phyloP scores from a whole-genome alignment of 2,797 vertebrate species.

The Microchirus variegatus region DNA sequence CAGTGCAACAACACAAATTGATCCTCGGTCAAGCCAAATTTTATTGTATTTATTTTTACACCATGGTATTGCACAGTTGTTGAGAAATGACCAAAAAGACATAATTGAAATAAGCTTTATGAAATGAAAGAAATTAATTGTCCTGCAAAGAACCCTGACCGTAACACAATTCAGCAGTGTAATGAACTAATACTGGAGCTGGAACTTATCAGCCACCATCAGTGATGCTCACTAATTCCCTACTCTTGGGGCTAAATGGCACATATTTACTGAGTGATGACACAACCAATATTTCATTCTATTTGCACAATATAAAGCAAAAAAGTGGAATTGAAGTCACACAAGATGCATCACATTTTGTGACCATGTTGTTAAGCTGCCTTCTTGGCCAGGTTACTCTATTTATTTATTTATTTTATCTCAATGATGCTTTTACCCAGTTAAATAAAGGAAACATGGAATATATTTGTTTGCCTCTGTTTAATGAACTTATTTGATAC shows the following conservation, averaged over 20 bases:
- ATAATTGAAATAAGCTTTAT: background rate
- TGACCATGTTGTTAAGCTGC: background rate
- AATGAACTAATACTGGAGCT: background rate
- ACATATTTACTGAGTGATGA: background rate
- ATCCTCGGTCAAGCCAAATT: background rate
- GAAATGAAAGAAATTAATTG: background rate
- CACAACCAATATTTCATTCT: background rate
- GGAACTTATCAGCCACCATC: background rate
- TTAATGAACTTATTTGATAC: conserved; percentile 48
- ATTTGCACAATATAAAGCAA: background rate
- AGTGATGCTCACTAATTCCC: background rate
- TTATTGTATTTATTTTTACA: too few species aligned
- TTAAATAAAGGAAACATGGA: too few species aligned
- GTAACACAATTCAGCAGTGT: too few species aligned
- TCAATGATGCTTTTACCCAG: too few species aligned
- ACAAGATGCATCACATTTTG: conserved; percentile 7
- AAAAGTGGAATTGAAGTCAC: background rate
- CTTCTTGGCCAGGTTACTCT: conserved; percentile 2
- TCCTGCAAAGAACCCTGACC: background rate
- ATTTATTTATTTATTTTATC: too few species aligned
- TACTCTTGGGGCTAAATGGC: background rate
- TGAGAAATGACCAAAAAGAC: too few species aligned
- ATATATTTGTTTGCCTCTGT: conserved; percentile 17
- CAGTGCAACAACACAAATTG: background rate
- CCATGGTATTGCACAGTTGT: too few species aligned